phyloP scores from a whole-genome alignment of 2,888 invertebrate species.

The Uropetala carovei region DNA sequence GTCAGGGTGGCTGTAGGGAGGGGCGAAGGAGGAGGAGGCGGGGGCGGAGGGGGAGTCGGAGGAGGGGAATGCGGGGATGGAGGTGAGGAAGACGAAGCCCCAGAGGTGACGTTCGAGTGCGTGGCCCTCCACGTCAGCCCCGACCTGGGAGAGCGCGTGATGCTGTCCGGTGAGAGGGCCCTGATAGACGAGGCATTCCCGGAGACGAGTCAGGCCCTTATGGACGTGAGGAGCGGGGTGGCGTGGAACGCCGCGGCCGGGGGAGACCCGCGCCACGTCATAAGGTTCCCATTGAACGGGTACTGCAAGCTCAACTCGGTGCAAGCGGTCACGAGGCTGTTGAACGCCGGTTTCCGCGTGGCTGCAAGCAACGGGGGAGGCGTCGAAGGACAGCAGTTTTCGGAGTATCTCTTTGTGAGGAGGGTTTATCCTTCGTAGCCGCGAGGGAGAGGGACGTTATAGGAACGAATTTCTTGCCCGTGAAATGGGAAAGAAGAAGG shows the following conservation, averaged over 20 bases:
- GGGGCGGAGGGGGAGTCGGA: slow-evolving; percentile 54
- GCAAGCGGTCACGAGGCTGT: slow-evolving; percentile 88
- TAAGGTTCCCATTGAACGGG: slow-evolving; percentile 90
- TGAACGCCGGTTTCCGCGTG: slow-evolving; percentile 87
- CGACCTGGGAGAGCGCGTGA: slow-evolving; percentile 87
- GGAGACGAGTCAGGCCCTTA: slow-evolving; percentile 81
- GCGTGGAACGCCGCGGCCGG: slow-evolving; percentile 83
- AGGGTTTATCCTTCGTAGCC: slow-evolving; percentile 72
- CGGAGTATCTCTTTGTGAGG: slow-evolving; percentile 89
- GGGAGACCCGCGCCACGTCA: slow-evolving; percentile 87
- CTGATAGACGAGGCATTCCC: slow-evolving; percentile 83
- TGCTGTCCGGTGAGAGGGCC: slow-evolving; percentile 87
- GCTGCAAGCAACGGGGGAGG: slow-evolving; percentile 91
- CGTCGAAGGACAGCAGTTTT: slow-evolving; percentile 92
- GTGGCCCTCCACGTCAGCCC: slow-evolving; percentile 88
- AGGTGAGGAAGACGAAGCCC: slow-evolving; percentile 68
- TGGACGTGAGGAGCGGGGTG: slow-evolving; percentile 87
- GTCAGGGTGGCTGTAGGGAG: background rate
- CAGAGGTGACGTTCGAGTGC: slow-evolving; percentile 81
- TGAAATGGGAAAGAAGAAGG: background rate
- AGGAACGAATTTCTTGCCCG: background rate
- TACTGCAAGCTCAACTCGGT: slow-evolving; percentile 94
- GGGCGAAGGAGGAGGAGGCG: background rate
- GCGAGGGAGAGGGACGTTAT: background rate
- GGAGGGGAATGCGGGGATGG: slow-evolving; percentile 65